Base-by-base conservation (phyloP, 2,888 invertebrate species). In the Capitulum mitella region DNA sequence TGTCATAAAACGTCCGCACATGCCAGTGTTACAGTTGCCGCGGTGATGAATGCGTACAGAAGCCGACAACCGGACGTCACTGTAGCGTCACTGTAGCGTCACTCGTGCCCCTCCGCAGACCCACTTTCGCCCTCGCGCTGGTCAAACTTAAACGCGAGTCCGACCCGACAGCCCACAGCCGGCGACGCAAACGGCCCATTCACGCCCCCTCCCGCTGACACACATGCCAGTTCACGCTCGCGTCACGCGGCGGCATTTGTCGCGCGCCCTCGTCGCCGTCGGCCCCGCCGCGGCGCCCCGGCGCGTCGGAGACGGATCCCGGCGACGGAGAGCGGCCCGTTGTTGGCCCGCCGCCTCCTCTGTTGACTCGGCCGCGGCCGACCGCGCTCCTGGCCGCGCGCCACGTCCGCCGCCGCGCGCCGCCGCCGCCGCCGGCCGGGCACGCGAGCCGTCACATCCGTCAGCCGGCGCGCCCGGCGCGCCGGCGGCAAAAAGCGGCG, bases 371-470 rank as follows among this genome's bases (percentile, higher is more conserved):
- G 32, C 64, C 64, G 58, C 58, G 58, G 10, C n/a, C n/a, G 58
- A 16, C 51, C 1, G 29, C 64, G 64, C 64, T 19, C 12, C 64
- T 64, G 64, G 34, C 32, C 34, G 64, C 34, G 64, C 64, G 64
- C 64, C 64, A 64, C 64, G 14, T 29, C 34, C 64, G 64, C 64
- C 34, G 34, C 64, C 29, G 3, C 34, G 64, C 64, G 64, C 64
- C 34, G 64, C 64, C 64, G 16, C 32, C 64, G 64, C 64, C 64
- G 64, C 64, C 64, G 61, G 29, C 61, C 32, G 64, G 32, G 34
- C 64, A 64, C 64, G 64, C 64, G 64, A 64, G 34, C 64, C 64
- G 58, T 19, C 64, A 29, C 64, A 34, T 64, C 64, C 64, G 64
- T 64, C 64, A 64, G 64, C 19, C 64, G 29, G 22, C 51, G 22